Percentiles rank a stretch among this genome's conserved stretches.
phyloP scores from a whole-genome alignment of 2,797 vertebrate genomes.

The Paguma larvata region DNA sequence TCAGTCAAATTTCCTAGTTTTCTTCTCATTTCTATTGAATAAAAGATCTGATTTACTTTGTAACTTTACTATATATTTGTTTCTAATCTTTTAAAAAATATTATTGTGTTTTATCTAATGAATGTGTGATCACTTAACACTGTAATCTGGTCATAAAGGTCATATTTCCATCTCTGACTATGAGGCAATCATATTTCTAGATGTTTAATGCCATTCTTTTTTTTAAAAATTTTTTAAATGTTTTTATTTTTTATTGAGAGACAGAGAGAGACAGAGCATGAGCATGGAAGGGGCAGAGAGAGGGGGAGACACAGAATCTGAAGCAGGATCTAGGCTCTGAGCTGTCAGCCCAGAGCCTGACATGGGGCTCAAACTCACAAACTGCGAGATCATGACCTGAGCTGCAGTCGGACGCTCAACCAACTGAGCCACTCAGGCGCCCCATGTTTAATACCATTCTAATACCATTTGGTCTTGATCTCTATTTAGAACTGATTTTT shows the following conservation, averaged over 20 bases:
- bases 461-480: slow-evolving; percentile 8
- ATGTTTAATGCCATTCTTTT: background rate
- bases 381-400: no score
- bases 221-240: no score
- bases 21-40: slow-evolving; percentile 47
- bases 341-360: no score
- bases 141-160: background rate
- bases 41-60: slow-evolving; percentile 13
- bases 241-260: no score
- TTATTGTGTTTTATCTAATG: background rate
- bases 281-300: no score
- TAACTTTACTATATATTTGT: background rate
- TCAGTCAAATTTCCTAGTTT: background rate
- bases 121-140: slow-evolving; percentile 23
- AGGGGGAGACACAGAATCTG: no score
- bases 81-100: slow-evolving; percentile 33
- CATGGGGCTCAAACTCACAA: no score
- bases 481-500: background rate
- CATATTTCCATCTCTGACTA: background rate
- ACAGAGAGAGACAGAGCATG: no score
- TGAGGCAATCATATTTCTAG: slow-evolving; percentile 3
- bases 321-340: no score
- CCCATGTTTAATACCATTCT: background rate
- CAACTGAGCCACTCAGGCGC: no score
- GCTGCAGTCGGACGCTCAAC: no score